Conservation (phyloP, 2,888 invertebrate genomes). For the Diaprepes abbreviatus region DNA sequence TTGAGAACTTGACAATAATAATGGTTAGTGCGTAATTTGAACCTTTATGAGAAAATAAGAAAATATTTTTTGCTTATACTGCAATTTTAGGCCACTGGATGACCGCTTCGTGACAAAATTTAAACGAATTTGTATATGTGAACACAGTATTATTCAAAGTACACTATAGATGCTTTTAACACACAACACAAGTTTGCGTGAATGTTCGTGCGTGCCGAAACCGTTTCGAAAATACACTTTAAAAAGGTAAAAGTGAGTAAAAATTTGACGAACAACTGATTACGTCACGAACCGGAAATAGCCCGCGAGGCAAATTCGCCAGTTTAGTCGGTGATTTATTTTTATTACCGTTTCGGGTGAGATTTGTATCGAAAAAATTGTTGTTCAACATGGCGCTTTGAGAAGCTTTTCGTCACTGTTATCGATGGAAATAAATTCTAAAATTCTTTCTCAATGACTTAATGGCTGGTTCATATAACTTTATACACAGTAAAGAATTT, state of each 20-base stretch:
- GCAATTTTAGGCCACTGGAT: too few species aligned
- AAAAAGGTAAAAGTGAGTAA: constrained; percentile 52
- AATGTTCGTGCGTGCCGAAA: constrained; percentile 46
- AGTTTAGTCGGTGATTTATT: constrained; percentile 51
- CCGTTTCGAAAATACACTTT: constrained; percentile 50
- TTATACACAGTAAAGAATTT: too few species aligned
- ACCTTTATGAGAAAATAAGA: too few species aligned
- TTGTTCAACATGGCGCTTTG: constrained; percentile 43
- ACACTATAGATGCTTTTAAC: constrained; percentile 45
- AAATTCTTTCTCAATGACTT: neutral
- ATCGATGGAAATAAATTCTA: constrained; percentile 13
- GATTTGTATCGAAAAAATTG: constrained; percentile 45
- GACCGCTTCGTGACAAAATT: constrained; percentile 39
- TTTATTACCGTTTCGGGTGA: constrained; percentile 46
- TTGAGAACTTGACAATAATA: too few species aligned
- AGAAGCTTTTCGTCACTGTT: constrained; percentile 38
- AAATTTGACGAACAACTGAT: constrained; percentile 55
- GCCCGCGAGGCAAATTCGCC: constrained; percentile 48
- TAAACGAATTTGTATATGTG: constrained; percentile 47
- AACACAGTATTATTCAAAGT: constrained; percentile 46
- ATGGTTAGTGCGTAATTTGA: too few species aligned
- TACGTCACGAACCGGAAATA: constrained; percentile 52
- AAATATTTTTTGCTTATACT: too few species aligned
- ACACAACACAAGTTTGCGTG: constrained; percentile 36
- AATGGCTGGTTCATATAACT: neutral